Evolutionary conservation across 2,888 invertebrate species (phyloP), one percentile per base, ranked within the genome.

Genomic region (Coleophora deauratella): DNA sequence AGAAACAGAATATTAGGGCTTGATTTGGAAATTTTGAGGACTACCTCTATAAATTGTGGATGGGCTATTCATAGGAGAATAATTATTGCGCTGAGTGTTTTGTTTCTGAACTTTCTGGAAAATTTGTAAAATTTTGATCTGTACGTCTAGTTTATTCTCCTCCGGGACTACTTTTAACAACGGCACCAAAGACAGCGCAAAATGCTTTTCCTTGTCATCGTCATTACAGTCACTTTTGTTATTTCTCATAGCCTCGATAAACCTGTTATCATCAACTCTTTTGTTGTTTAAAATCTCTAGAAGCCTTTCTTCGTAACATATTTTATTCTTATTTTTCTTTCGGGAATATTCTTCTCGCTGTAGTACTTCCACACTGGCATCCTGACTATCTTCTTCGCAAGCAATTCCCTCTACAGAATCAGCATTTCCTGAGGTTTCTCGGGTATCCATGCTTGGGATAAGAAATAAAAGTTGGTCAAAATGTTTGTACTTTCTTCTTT

Each of bases 131-230:
- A 41, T 41, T 32, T 36, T 30, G 10, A 40, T 40, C 30, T 35
- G 30, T 35, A 35, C 35, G 14, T 41, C 41, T 36, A 41, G 14
- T 33, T 41, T 35, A 12, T 36, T 37, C 27, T 37, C 36, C 32
- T 36, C 36, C 32, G 41, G 41, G 36, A 41, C 36, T 36, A 32
- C 36, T 36, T 41, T 36, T 41, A 41, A 41, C 36, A 41, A 32
- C 14, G 41, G 41, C 41, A 41, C 41, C 37, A 41, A 27, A 27
- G 41, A 41, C 13, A 41, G 33, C 32, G 36, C 41, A 41, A 41
- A 41, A 41, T 37, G 36, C 14, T 15, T 41, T 36, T 41, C 36
- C 31, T 28, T 33, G 33, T 33, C 37, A 36, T 12, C 27, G 28
- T 15, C 28, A 27, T 38, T 31, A 38, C 33, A 38, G 27, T 38